A percentile compares a stretch with the other conserved stretches of the same genome.
Conservation (phyloP, 2,797 vertebrate species). For the Rhinophrynus dorsalis region DNA sequence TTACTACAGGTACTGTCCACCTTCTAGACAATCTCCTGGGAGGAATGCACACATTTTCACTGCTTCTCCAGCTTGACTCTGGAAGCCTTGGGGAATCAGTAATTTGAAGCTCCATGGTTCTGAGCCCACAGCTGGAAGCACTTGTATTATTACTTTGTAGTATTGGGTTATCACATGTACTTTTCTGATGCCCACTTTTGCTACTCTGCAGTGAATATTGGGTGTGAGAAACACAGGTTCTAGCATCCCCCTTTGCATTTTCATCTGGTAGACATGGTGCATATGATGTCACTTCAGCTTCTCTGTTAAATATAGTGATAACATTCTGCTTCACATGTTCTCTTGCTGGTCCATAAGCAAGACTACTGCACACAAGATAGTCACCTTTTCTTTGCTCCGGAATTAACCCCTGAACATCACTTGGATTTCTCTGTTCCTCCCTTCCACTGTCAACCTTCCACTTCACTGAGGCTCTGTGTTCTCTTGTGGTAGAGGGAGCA, state of each 20-base stretch:
- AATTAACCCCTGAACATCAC: not conserved
- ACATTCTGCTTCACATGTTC: not conserved
- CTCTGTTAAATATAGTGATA: not conserved
- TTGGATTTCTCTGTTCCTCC: not conserved
- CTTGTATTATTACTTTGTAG: too few relatives aligned
- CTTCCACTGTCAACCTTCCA: not conserved
- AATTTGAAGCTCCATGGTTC: too few relatives aligned
- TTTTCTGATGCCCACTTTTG: too few relatives aligned
- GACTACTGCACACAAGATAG: not conserved
- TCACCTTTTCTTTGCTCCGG: not conserved
- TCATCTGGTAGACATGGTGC: too few relatives aligned
- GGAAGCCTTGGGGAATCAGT: not conserved
- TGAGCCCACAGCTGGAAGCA: too few relatives aligned
- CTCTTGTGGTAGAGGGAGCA: not conserved
- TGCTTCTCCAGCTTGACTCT: not conserved
- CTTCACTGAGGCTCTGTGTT: not conserved
- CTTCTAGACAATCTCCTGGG: not conserved
- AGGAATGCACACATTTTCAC: not conserved
- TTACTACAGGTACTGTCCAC: conserved; percentile 16
- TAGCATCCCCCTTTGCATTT: too few relatives aligned
- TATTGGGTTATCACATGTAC: too few relatives aligned
- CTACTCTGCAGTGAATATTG: too few relatives aligned
- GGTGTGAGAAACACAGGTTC: too few relatives aligned
- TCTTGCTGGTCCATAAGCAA: not conserved
- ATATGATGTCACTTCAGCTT: too few relatives aligned